Conservation (phyloP, 92 coral and sea anemone genomes). For the Scolanthus callimorphus region DNA sequence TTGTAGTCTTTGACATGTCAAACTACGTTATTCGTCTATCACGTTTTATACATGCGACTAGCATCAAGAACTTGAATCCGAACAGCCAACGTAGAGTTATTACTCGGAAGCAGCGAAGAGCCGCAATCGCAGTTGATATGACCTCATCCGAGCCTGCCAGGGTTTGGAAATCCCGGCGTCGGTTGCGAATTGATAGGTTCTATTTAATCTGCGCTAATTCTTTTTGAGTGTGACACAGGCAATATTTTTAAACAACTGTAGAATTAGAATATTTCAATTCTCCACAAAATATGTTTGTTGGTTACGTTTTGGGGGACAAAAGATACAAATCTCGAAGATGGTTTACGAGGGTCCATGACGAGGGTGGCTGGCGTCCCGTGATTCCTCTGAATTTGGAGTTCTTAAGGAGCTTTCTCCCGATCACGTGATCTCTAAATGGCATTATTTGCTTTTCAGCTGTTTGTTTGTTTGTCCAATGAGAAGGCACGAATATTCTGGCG, state of each 20-base stretch:
- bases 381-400: background rate
- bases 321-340: too few relatives aligned
- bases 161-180: constrained; percentile 60
- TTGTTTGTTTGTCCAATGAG: constrained; percentile 57
- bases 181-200: constrained; percentile 31
- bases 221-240: constrained; percentile 49
- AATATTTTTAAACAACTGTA: background rate
- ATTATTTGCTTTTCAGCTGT: constrained; percentile 47
- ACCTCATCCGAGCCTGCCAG: constrained; percentile 38
- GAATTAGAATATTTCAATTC: background rate
- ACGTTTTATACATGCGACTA: too few relatives aligned
- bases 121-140: constrained; percentile 18
- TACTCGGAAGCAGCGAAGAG: too few relatives aligned
- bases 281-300: too few relatives aligned
- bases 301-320: too few relatives aligned
- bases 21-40: too few relatives aligned
- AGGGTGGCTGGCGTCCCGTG: background rate
- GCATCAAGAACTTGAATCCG: too few relatives aligned
- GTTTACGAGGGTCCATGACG: too few relatives aligned
- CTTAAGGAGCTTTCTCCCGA: constrained; percentile 2
- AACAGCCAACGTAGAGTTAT: too few relatives aligned
- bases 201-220: constrained; percentile 69
- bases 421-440: constrained; percentile 61
- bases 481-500: constrained; percentile 58
- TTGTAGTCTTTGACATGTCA: too few relatives aligned